phyloP scores from a whole-genome alignment of 2,888 invertebrate genomes.

The Eupithecia exiguata region DNA sequence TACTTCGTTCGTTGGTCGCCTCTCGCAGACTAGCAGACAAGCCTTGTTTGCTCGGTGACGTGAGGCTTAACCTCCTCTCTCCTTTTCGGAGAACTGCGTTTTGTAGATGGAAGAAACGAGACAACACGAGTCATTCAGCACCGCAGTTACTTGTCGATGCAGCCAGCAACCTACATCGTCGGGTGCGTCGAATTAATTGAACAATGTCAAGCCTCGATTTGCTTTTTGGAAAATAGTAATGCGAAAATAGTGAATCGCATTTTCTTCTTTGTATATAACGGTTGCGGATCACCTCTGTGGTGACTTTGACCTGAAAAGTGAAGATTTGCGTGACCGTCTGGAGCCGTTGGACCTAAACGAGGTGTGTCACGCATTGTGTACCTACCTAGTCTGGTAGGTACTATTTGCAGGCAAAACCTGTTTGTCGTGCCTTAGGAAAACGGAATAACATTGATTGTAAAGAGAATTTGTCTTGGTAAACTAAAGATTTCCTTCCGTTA shows the following conservation, averaged over 20 bases:
- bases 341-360: slow-evolving; percentile 38
- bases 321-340: slow-evolving; percentile 44
- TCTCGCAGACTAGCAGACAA: slow-evolving; percentile 78
- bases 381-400: slow-evolving; percentile 12
- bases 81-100: slow-evolving; percentile 51
- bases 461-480: slow-evolving; percentile 10
- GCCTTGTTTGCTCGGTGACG: slow-evolving; percentile 80
- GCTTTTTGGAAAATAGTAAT: slow-evolving; percentile 65
- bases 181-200: slow-evolving; percentile 65
- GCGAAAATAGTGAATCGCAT: slow-evolving; percentile 47
- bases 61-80: slow-evolving; percentile 59
- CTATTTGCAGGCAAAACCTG: slow-evolving; percentile 28
- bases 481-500: slow-evolving; percentile 8
- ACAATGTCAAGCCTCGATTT: slow-evolving; percentile 75
- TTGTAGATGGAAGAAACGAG: slow-evolving; percentile 51
- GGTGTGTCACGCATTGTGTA: slow-evolving; percentile 41
- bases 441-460: slow-evolving; percentile 10
- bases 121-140: slow-evolving; percentile 49
- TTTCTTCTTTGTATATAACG: slow-evolving; percentile 19
- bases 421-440: slow-evolving; percentile 19
- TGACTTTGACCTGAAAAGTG: slow-evolving; percentile 41
- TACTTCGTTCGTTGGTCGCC: slow-evolving; percentile 71
- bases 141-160: slow-evolving; percentile 70
- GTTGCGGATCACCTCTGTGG: slow-evolving; percentile 34
- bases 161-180: slow-evolving; percentile 78